phyloP scores from a whole-genome alignment of 2,888 invertebrate species.

The Cataglyphis cursor region DNA sequence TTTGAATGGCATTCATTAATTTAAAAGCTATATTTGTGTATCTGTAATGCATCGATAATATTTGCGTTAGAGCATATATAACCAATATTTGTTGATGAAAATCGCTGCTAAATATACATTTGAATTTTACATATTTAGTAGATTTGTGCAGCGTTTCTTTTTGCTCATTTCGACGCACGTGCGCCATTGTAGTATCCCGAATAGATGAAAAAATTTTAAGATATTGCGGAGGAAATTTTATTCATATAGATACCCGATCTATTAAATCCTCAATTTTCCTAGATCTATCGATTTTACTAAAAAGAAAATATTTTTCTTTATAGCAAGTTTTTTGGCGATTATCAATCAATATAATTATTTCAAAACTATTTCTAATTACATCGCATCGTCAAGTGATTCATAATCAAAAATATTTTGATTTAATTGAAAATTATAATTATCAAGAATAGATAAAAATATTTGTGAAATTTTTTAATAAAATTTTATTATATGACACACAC shows the following conservation, averaged over 20 bases:
- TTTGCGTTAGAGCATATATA: constrained; percentile 14
- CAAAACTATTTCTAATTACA: background rate
- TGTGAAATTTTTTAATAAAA: background rate
- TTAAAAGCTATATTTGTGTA: constrained; percentile 25
- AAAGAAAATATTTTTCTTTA: background rate
- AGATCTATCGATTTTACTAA: background rate
- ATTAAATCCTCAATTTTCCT: background rate
- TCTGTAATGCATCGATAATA: constrained; percentile 21
- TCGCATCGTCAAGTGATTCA: background rate
- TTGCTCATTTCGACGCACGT: background rate
- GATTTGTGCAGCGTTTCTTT: background rate
- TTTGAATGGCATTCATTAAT: constrained; percentile 33
- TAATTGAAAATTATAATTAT: background rate
- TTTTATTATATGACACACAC: too few species aligned
- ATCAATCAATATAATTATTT: background rate
- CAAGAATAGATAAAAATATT: background rate
- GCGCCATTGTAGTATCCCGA: background rate
- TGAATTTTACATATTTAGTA: background rate
- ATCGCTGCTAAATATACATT: background rate
- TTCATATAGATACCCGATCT: constrained; percentile 39
- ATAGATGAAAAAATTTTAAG: constrained; percentile 14
- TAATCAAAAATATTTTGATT: background rate
- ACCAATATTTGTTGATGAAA: constrained; percentile 20
- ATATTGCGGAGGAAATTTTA: background rate
- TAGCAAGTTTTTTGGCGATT: background rate